Base-by-base conservation (phyloP, 2,888 invertebrate genomes). In the Drosophila cognata region DNA sequence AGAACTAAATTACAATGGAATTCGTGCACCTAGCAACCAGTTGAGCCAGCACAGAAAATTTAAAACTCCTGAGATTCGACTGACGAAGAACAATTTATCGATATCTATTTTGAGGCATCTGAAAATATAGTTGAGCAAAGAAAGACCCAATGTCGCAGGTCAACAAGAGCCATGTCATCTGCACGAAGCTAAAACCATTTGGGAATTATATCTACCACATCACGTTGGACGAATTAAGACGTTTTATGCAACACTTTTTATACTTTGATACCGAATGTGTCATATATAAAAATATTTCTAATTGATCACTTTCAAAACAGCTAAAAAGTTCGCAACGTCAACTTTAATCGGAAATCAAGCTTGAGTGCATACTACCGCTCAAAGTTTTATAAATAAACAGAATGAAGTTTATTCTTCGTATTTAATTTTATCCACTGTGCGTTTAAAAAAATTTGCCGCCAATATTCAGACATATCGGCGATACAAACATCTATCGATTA, bases 261-360 rank as follows among this genome's bases (percentile, higher is more conserved):
- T 21, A 21, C 21, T 21, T 1, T 21, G 21, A 21, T 21, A 21
- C 21, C 21, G 21, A 21, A 21, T 21, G 21, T 21, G 21, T 21
- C 21, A 21, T 21, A 21, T 21, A 21, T 21, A 21, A 21, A 21
- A 21, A 21, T 21, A 21, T 21, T 7, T 21, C n/a, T 11, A 29
- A 50, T 25, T 48, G 2, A 46, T 8, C 8, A 35, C 13, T 31
- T 31, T 10, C 10, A 31, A 31, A 35, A 33, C 31, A 82, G 86
- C 29, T 83, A 87, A 25, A 61, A 83, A 4, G 48, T 60, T 28
- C 83, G 84, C 38, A 48, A 71, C n/a, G 56, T 79, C 2, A 36
- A 33, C 36, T 86, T 87, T 2, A 81, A 77, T 66, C 66, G 84
- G 0, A 87, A 71, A 41, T 68, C 77, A n/a, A 74, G 61, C 31